Evolutionary conservation across 2,888 invertebrate species (phyloP).

Genomic region (Drosophila nr. perissopoda): DNA sequence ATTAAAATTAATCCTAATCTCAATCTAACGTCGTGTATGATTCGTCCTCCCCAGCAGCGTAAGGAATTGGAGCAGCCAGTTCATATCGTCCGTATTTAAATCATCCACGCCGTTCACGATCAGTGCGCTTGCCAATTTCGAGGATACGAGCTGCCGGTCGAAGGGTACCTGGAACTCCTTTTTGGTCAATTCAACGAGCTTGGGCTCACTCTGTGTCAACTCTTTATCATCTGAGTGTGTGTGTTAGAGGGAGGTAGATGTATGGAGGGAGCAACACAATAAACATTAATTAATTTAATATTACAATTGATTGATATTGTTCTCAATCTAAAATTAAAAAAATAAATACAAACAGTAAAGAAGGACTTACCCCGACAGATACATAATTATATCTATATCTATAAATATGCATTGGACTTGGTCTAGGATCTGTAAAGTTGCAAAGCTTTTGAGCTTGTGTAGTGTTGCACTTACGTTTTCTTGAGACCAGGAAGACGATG

Average conservation of each 20-base stretch:
- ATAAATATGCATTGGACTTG: too few species aligned
- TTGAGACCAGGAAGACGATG: constrained; percentile 89
- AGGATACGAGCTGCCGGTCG: constrained; percentile 92
- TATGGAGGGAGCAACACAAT: constrained; percentile 29
- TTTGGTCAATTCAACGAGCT: constrained; percentile 8
- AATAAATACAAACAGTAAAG: constrained; percentile 8
- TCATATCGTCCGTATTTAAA: constrained; percentile 91
- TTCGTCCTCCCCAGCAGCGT: constrained; percentile 88
- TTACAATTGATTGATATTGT: background rate
- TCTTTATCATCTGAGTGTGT: constrained; percentile 20
- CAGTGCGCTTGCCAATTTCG: constrained; percentile 92
- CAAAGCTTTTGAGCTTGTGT: constrained; percentile 1
- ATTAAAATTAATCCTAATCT: too few species aligned
- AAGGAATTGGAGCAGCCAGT: constrained; percentile 92
- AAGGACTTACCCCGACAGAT: constrained; percentile 15
- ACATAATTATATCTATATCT: background rate
- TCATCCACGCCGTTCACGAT: constrained; percentile 92
- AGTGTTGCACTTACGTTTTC: constrained; percentile 83
- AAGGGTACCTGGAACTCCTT: constrained; percentile 84
- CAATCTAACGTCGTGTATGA: constrained; percentile 16
- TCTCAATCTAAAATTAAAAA: background rate
- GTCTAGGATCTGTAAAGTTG: too few species aligned
- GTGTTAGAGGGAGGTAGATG: background rate
- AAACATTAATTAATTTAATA: constrained; percentile 34
- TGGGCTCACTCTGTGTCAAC: background rate